These are phyloP conservation scores for Donacobius atricapilla DNA, from an alignment of 2,113 vertebrate species.

Conservation along the genomic window DNA sequence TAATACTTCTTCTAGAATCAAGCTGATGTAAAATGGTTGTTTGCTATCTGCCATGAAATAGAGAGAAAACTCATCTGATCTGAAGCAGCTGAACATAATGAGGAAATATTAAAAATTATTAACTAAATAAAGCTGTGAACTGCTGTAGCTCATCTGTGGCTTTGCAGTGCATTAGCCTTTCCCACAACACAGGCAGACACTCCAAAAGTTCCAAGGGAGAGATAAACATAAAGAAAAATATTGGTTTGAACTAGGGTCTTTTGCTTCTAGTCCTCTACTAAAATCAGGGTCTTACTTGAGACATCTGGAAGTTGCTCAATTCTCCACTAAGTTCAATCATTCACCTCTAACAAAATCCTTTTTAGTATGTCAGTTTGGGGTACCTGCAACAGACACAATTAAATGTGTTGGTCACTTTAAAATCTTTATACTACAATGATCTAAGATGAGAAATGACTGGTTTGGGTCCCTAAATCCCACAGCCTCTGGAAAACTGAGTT, in stretches of 20 bases:
- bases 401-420: background rate
- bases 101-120: background rate
- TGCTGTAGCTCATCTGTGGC: background rate
- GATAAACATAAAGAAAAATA: background rate
- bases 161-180: background rate
- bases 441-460: background rate
- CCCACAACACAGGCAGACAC: background rate
- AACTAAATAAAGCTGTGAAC: background rate
- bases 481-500: background rate
- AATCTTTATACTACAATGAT: background rate
- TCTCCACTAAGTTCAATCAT: background rate
- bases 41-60: background rate
- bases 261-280: background rate
- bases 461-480: background rate
- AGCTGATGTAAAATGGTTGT: background rate
- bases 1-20: background rate
- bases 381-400: background rate
- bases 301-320: background rate
- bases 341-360: background rate
- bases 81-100: background rate
- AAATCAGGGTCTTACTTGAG: background rate
- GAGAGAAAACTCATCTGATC: background rate
- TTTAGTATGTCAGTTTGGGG: background rate
- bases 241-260: background rate
- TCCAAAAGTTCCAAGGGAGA: background rate